A percentile compares a stretch with the other conserved stretches of the same genome.
Evolutionary conservation across 2,797 vertebrate species (phyloP).

Genomic region (Eremophila alpestris): DNA sequence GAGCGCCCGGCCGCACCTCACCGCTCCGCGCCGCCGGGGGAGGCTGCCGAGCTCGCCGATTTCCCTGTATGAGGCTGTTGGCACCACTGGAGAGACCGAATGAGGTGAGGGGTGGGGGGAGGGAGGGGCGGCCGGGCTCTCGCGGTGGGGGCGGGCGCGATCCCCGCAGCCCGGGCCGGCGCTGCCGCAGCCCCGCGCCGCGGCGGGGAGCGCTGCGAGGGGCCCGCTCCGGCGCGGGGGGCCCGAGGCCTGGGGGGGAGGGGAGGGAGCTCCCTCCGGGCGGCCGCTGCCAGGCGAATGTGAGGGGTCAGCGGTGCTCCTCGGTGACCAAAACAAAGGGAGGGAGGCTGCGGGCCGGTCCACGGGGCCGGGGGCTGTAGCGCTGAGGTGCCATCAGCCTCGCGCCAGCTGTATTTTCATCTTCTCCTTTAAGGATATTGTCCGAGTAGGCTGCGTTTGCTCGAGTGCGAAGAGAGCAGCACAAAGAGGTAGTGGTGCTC

Average conservation of each 20-base stretch:
- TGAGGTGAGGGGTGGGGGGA: conserved; percentile 83
- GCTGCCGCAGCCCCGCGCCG: background rate
- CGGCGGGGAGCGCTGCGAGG: conserved; percentile 43
- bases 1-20: background rate
- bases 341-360: background rate
- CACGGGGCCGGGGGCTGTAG: background rate
- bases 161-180: background rate
- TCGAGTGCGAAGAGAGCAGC: background rate
- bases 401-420: background rate
- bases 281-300: background rate
- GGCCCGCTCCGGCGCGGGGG: background rate
- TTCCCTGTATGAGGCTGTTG: conserved; percentile 80
- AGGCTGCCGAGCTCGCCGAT: conserved; percentile 15
- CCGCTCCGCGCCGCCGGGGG: background rate
- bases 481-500: conserved; percentile 24
- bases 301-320: background rate
- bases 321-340: conserved; percentile 65
- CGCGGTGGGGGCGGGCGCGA: background rate
- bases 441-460: background rate
- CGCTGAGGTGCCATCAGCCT: background rate
- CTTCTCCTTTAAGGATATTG: background rate
- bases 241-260: background rate
- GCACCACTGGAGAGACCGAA: conserved; percentile 92
- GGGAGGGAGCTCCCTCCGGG: background rate
- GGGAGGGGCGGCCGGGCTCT: background rate